Percentiles rank a stretch among this genome's conserved stretches.
These are phyloP conservation scores for Trichonephila clavata DNA, from an alignment of 1,140 invertebrate species.

Conservation along the genomic window DNA sequence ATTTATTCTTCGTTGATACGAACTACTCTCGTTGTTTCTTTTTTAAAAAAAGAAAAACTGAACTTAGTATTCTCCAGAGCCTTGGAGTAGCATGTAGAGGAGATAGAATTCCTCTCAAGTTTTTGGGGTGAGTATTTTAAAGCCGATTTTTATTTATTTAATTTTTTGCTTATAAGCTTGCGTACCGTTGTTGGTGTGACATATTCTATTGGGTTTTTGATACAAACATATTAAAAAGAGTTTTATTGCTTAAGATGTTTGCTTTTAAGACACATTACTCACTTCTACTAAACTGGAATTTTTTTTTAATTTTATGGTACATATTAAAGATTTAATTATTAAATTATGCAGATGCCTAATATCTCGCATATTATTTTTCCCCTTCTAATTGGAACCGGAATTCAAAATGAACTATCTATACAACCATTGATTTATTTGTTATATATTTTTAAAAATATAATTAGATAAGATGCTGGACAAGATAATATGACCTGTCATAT, in stretches of 20 bases:
- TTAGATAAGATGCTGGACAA: no score
- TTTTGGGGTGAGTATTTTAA: conserved; percentile 57
- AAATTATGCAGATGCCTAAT: no score
- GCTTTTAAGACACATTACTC: no score
- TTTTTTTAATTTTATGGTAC: no score
- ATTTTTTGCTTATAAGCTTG: conserved; percentile 4
- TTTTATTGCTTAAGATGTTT: neutral
- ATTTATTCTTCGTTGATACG: neutral
- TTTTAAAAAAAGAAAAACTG: neutral
- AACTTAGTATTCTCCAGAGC: neutral
- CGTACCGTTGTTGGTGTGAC: conserved; percentile 62
- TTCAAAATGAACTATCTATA: no score
- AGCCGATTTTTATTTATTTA: neutral
- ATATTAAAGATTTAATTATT: no score
- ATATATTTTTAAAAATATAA: no score
- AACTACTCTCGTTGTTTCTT: neutral
- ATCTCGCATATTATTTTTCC: no score
- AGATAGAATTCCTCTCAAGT: neutral
- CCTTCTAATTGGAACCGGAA: no score
- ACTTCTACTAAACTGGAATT: no score
- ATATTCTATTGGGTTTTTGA: neutral
- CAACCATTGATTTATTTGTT: no score
- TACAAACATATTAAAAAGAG: neutral
- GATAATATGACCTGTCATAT: no score
- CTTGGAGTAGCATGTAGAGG: conserved; percentile 58